phyloP scores from a whole-genome alignment of 1,140 invertebrate species.

The Lepidurus apus region DNA sequence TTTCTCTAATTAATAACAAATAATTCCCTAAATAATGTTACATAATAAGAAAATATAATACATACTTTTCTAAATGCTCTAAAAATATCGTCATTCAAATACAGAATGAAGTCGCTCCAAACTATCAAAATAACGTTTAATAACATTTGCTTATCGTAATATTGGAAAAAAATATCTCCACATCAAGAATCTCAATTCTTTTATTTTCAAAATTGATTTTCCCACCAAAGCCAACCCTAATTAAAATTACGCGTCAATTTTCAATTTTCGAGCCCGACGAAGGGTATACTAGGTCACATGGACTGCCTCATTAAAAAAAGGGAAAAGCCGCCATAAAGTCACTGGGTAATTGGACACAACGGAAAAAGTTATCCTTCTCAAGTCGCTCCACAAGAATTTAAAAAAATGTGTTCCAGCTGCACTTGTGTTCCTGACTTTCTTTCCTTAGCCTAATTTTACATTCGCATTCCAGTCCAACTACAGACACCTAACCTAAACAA shows the following conservation, averaged over 20 bases:
- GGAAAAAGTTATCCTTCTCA: neutral
- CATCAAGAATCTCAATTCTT: too few relatives aligned
- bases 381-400: neutral
- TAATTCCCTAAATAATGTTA: too few relatives aligned
- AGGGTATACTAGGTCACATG: neutral
- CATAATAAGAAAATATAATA: too few relatives aligned
- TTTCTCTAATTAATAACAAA: too few relatives aligned
- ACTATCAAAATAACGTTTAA: too few relatives aligned
- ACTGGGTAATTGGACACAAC: neutral
- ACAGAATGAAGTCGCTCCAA: too few relatives aligned
- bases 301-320: neutral
- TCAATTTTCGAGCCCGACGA: neutral
- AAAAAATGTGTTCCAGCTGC: constrained; percentile 18
- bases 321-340: neutral
- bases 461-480: neutral
- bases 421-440: neutral
- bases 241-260: neutral
- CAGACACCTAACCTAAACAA: constrained; percentile 19
- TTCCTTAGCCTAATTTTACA: neutral
- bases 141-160: too few relatives aligned
- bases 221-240: neutral
- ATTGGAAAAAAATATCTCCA: too few relatives aligned
- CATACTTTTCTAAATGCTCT: too few relatives aligned
- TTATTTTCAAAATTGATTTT: neutral
- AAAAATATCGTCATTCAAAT: too few relatives aligned